Evolutionary conservation across 2,888 invertebrate genomes (phyloP), one percentile per base, ranked within the genome.

Genomic region (Carcina quercana): DNA sequence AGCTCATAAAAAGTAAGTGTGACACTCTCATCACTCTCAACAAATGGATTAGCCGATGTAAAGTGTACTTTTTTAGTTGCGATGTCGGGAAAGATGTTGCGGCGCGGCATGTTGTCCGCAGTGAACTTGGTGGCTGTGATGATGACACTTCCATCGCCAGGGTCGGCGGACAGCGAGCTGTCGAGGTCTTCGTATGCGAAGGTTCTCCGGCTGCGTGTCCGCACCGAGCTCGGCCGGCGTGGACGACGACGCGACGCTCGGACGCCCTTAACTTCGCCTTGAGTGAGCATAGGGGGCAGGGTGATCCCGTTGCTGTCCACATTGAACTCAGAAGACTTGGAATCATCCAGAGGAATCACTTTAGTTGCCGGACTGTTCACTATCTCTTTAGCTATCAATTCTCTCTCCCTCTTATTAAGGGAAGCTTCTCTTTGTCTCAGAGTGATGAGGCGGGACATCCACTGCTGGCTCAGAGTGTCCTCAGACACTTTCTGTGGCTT

Each of bases 121-220:
- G 82, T 82, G 40, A 83, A 59, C 48, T 85, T 86, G 2, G 70
- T 70, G 0, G 86, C 85, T 6, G 88, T 88, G n/a, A 85, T 64
- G 8, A 86, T 59, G 24, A 86, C 71, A 29, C 86, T 87, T 15
- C 74, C 59, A 33, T 87, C 87, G 0, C 87, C 86, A 3, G 80
- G 57, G 38, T 87, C 87, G 0, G 87, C 87, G 0, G 87, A 87
- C 25, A 88, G 59, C 0, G 88, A 87, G 42, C 87, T 87, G 52
- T 87, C 86, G 15, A 87, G 59, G 42, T 88, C 87, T 32, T 86
- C 86, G 38, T 86, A 87, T 1, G 61, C 70, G 15, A 55, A 72
- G 41, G 66, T 76, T 54, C 71, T 66, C 31, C 70, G 68, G 2
- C 50, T 47, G 10, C 64, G 59, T 3, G 58, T 29, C 13, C 71